A percentile compares a stretch with the other conserved stretches of the same genome.
These are phyloP conservation scores for Bombus consobrinus DNA, from an alignment of 1,140 invertebrate species.

Conservation along the genomic window DNA sequence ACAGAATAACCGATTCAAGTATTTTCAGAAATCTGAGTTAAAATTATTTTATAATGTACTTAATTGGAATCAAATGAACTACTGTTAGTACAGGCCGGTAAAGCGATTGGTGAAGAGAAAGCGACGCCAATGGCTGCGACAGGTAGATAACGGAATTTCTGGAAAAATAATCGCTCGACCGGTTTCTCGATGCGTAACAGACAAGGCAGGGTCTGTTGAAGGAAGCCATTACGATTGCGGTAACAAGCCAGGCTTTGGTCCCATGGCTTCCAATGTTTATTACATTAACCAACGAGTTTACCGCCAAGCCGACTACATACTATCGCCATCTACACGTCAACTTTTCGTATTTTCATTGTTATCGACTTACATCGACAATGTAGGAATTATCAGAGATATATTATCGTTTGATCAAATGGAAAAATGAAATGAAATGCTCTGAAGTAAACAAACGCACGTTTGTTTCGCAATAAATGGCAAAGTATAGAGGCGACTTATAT, in stretches of 20 bases:
- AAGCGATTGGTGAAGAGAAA: not conserved
- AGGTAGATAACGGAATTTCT: constrained; percentile 55
- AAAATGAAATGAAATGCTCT: not conserved
- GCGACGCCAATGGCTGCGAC: constrained; percentile 10
- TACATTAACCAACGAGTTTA: not conserved
- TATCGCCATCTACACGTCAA: constrained; percentile 21
- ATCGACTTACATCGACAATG: not conserved
- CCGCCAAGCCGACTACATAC: not conserved
- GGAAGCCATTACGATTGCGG: constrained; percentile 39
- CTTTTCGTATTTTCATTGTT: not conserved
- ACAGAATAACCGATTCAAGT: not conserved
- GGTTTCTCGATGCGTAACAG: constrained; percentile 47
- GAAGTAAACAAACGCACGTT: not conserved
- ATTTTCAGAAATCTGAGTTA: not conserved
- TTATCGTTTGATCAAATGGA: not conserved
- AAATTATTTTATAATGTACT: not conserved
- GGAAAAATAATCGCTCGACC: constrained; percentile 50
- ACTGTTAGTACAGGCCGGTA: not conserved
- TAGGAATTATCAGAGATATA: not conserved
- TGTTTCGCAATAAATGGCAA: not conserved
- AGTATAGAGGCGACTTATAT: not conserved
- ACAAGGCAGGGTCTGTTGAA: constrained; percentile 15
- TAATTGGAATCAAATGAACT: not conserved
- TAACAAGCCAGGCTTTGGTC: constrained; percentile 13
- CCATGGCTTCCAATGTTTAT: not conserved